A percentile compares a stretch with the other conserved stretches of the same genome.
These are phyloP conservation scores for Pterobdella sp. DNA, from an alignment of 2,888 invertebrate genomes.

Conservation along the genomic window DNA sequence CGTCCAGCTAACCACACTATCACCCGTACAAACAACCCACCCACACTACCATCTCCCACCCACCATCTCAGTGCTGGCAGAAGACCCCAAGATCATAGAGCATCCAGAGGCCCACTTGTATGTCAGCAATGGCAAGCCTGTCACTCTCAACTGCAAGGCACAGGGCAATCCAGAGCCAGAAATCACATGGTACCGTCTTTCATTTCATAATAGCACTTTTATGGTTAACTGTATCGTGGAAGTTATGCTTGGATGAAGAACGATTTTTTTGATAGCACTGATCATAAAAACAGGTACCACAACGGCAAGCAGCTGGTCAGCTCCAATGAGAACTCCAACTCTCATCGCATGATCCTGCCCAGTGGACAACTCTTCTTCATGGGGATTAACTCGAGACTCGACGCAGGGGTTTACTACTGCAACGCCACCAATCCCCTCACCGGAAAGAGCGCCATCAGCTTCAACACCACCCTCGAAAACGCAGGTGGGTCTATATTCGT, in stretches of 20 bases:
- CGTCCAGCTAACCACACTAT: neutral
- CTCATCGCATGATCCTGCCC: conserved; percentile 71
- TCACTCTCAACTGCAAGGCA: conserved; percentile 93
- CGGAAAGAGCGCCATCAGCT: conserved; percentile 35
- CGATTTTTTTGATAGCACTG: no score
- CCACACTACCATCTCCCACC: neutral
- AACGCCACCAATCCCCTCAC: conserved; percentile 38
- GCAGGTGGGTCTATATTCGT: conserved; percentile 31
- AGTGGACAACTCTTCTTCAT: conserved; percentile 88
- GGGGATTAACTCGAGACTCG: conserved; percentile 60
- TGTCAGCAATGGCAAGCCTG: conserved; percentile 90
- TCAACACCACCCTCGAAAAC: conserved; percentile 37
- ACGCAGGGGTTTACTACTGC: conserved; percentile 39
- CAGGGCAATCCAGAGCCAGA: conserved; percentile 73
- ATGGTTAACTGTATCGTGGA: no score
- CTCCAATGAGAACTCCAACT: conserved; percentile 64
- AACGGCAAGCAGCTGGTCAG: conserved; percentile 66
- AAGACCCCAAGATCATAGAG: conserved; percentile 77
- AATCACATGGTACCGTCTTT: conserved; percentile 66
- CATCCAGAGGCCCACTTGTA: conserved; percentile 85
- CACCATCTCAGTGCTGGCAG: neutral
- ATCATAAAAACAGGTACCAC: conserved; percentile 56
- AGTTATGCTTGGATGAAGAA: no score
- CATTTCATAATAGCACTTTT: neutral
- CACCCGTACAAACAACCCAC: neutral